Evolutionary conservation across 1,140 invertebrate species (phyloP), one percentile per base, ranked within the genome.

Genomic region (Anagrus nilaparvatae): DNA sequence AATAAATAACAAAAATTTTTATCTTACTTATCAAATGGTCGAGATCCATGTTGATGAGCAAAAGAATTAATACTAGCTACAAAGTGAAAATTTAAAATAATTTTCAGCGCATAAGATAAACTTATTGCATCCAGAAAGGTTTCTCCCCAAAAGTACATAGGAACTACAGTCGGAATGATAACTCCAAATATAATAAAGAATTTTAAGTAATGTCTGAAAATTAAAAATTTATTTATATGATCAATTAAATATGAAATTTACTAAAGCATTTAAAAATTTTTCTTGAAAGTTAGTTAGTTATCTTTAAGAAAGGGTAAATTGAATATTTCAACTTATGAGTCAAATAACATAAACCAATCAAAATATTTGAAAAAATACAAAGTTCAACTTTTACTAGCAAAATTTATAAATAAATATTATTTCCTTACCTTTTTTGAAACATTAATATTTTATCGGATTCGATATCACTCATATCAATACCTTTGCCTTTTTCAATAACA

Each of bases 111-210:
- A 46, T 81, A 85, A 46, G 78, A 76, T 5, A 90, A 72, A 58
- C 83, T 82, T 59, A 87, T 88, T 9, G 84, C 78, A 58, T 76
- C 78, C 56, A 74, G 72, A 3, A 82, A 50, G 10, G 65, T 70
- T 65, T 95, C 90, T 20, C 76, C 65, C 87, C 87, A 94, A 44
- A 78, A 76, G 54, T 81, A 78, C 46, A 78, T 74, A 0, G 89
- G 87, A 33, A 91, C 71, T 30, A 65, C 54, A 0, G 87, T 77
- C 1, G 90, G 90, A 5, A 92, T 30, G 0, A 78, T n/a, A n/a
- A n/a, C n/a, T n/a, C n/a, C n/a, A n/a, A n/a, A n/a, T n/a, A n/a
- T n/a, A n/a, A n/a, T n/a, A n/a, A n/a, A n/a, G n/a, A n/a, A n/a
- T n/a, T n/a, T n/a, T n/a, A n/a, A n/a, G n/a, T n/a, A n/a, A n/a